Evolutionary conservation across 2,888 invertebrate species (phyloP).

Genomic region (Plusia festucae): DNA sequence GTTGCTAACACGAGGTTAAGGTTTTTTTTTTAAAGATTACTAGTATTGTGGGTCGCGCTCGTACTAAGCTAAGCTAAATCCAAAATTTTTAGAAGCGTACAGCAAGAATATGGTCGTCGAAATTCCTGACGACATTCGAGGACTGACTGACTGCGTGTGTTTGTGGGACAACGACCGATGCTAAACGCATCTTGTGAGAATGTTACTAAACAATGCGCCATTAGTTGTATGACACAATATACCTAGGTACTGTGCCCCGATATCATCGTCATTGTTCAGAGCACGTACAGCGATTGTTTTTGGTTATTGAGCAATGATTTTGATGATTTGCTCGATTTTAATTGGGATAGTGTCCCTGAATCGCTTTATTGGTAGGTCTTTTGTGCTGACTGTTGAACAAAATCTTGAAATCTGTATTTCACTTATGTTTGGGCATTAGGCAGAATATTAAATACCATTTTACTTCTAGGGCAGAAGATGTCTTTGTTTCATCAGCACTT

Average conservation of each 20-base stretch:
- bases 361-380: too few species aligned
- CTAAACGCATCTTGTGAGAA: constrained; percentile 1
- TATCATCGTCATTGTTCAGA: neutral
- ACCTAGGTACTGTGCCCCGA: too few species aligned
- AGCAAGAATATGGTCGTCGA: neutral
- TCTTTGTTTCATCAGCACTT: too few species aligned
- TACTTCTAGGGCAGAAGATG: too few species aligned
- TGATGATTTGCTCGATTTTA: neutral
- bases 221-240: neutral
- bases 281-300: neutral
- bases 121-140: neutral
- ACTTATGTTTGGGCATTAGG: too few species aligned
- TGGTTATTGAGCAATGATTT: neutral
- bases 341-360: neutral
- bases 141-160: neutral
- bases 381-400: too few species aligned
- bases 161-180: neutral
- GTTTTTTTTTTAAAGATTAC: too few species aligned
- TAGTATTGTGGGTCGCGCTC: too few species aligned
- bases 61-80: too few species aligned
- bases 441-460: too few species aligned
- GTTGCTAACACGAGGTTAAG: too few species aligned
- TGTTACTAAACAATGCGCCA: neutral
- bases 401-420: too few species aligned
- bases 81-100: neutral